These are phyloP conservation scores for Oscheius sp. DNA, from an alignment of 2,888 invertebrate genomes.

Conservation along the genomic window DNA sequence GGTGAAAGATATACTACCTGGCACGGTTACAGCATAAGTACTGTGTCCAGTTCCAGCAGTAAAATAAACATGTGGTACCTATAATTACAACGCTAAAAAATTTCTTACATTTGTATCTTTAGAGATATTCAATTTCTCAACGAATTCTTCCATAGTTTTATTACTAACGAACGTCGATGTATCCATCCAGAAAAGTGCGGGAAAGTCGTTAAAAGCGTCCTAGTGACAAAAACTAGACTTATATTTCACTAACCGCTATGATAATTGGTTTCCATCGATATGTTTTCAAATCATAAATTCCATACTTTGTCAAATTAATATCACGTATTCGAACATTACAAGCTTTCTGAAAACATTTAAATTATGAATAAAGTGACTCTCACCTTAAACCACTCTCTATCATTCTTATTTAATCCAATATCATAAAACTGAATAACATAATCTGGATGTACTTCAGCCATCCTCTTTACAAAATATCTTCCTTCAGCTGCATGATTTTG, in stretches of 20 bases:
- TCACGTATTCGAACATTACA: not conserved
- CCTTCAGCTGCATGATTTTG: constrained; percentile 6
- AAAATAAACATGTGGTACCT: constrained; percentile 2
- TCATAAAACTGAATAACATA: not conserved
- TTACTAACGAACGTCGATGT: not conserved
- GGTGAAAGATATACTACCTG: not conserved
- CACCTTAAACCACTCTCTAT: not conserved
- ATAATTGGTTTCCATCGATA: constrained; percentile 2
- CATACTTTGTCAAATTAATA: not conserved
- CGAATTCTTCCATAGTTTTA: not conserved
- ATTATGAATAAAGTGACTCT: not conserved
- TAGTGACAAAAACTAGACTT: not conserved
- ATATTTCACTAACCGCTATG: not conserved
- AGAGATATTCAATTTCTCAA: not conserved
- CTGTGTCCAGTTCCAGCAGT: not conserved
- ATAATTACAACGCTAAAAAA: not conserved
- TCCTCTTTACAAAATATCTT: not conserved
- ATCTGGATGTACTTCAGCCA: not conserved
- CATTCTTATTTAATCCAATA: not conserved
- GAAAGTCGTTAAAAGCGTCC: not conserved
- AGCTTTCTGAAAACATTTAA: not conserved
- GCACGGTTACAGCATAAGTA: constrained; percentile 5
- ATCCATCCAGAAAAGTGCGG: constrained; percentile 6
- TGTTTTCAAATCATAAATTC: not conserved
- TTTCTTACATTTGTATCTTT: not conserved